Percentiles rank a stretch among this genome's conserved stretches.
phyloP scores from a whole-genome alignment of 2,113 vertebrate species.

The Fulica atra region DNA sequence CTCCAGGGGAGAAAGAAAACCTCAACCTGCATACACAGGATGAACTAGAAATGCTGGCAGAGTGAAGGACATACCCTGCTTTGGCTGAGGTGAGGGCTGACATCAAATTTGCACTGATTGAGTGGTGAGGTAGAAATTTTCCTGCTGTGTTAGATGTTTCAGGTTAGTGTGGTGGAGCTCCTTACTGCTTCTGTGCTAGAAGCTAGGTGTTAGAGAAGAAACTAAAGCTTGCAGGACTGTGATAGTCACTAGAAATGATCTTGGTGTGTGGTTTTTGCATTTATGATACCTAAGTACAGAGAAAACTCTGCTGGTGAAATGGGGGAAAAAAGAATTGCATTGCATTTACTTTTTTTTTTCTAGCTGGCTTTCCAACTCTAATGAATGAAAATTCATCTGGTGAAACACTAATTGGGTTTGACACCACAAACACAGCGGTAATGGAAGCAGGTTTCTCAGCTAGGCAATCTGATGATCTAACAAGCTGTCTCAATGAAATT shows the following conservation, averaged over 20 bases:
- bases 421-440: slow-evolving; percentile 20
- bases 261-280: background rate
- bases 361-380: background rate
- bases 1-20: background rate
- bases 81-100: background rate
- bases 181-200: background rate
- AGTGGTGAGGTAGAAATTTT: background rate
- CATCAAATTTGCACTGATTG: background rate
- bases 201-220: background rate
- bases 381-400: slow-evolving; percentile 43
- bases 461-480: slow-evolving; percentile 43
- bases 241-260: background rate
- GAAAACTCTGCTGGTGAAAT: background rate
- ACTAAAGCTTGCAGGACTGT: background rate
- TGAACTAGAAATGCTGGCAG: background rate
- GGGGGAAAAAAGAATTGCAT: background rate
- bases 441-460: slow-evolving; percentile 55
- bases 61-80: background rate
- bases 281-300: background rate
- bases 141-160: background rate
- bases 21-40: background rate
- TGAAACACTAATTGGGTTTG: slow-evolving; percentile 25
- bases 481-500: slow-evolving; percentile 52
- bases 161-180: background rate
- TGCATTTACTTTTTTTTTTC: background rate